phyloP scores from a whole-genome alignment of 2,888 invertebrate species.

The Epinotia ramella region DNA sequence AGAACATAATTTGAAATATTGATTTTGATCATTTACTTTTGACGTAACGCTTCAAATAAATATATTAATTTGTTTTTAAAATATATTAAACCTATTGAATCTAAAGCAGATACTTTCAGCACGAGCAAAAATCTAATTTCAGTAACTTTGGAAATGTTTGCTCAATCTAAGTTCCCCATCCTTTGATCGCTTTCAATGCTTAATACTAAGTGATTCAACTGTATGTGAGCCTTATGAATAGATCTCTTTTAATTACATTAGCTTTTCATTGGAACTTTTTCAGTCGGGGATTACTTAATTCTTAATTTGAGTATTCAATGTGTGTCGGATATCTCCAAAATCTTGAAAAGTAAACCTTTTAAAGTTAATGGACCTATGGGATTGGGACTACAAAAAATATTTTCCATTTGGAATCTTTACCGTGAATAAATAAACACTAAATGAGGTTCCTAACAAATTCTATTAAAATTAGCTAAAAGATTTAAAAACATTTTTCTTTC shows the following conservation, averaged over 20 bases:
- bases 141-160: slow-evolving; percentile 25
- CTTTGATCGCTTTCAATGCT: slow-evolving; percentile 33
- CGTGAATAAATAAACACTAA: slow-evolving; percentile 11
- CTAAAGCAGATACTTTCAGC: neutral
- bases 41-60: no score
- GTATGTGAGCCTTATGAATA: slow-evolving; percentile 32
- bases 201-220: slow-evolving; percentile 15
- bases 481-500: slow-evolving; percentile 27
- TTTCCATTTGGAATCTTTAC: neutral
- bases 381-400: neutral
- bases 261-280: slow-evolving; percentile 32
- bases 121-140: slow-evolving; percentile 20
- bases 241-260: slow-evolving; percentile 41
- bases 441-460: neutral
- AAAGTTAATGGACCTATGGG: neutral
- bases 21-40: no score
- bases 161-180: slow-evolving; percentile 20
- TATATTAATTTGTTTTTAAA: neutral
- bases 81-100: slow-evolving; percentile 5
- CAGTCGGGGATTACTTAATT: neutral
- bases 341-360: neutral
- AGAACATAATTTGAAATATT: no score
- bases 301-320: slow-evolving; percentile 11
- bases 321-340: slow-evolving; percentile 1
- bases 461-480: slow-evolving; percentile 26